phyloP scores from a whole-genome alignment of 1,140 invertebrate genomes.

The Trichomalopsis sarcophagae region DNA sequence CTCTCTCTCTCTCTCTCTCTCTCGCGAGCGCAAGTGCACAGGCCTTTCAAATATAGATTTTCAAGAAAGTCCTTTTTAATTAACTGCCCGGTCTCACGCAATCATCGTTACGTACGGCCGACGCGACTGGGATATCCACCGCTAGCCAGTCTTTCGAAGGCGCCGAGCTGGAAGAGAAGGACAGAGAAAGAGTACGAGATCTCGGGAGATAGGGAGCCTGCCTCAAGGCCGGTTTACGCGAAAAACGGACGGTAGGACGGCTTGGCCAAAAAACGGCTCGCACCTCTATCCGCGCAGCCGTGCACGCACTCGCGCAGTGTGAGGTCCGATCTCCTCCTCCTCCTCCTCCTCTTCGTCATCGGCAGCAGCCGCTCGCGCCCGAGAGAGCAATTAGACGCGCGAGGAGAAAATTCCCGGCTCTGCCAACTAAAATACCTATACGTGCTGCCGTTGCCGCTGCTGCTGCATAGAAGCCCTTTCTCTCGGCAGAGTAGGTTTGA shows the following conservation, averaged over 20 bases:
- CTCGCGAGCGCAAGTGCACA: background rate
- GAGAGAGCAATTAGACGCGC: constrained; percentile 43
- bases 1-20: too few relatives aligned
- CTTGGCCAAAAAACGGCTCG: too few relatives aligned
- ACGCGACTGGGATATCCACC: constrained; percentile 30
- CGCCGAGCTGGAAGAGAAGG: background rate
- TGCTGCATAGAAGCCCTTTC: background rate
- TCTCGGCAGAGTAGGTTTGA: background rate
- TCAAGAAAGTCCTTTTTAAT: constrained; percentile 50
- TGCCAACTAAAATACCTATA: constrained; percentile 31
- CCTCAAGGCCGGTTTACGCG: background rate
- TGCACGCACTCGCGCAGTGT: background rate
- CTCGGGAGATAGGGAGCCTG: background rate
- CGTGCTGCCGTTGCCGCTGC: too few relatives aligned
- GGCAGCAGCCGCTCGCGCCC: background rate
- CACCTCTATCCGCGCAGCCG: background rate
- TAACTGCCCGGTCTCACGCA: constrained; percentile 48
- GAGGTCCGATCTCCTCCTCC: background rate
- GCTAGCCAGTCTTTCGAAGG: background rate
- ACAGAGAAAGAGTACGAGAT: background rate
- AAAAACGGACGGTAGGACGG: background rate
- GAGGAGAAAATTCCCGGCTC: constrained; percentile 23
- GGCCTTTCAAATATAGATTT: constrained; percentile 49
- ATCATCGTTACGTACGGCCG: constrained; percentile 32
- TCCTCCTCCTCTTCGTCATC: background rate